These are phyloP conservation scores for Prenolepis imparis DNA, from an alignment of 2,888 invertebrate species.

Conservation along the genomic window DNA sequence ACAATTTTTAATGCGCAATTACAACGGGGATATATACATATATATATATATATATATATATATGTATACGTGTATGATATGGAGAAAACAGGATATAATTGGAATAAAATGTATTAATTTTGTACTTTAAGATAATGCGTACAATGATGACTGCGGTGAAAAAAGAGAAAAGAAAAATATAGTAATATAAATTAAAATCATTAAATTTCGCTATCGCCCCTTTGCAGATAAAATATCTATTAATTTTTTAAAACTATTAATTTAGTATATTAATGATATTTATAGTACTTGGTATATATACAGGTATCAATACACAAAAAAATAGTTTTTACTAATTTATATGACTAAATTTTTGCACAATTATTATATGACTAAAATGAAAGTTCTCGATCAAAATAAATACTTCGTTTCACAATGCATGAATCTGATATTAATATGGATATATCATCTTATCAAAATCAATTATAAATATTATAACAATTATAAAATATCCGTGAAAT, in stretches of 20 bases:
- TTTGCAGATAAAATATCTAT: neutral
- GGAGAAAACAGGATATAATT: slow-evolving; percentile 1
- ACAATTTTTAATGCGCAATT: neutral
- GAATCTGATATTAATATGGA: slow-evolving; percentile 7
- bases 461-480: neutral
- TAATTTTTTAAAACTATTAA: neutral
- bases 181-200: neutral
- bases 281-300: neutral
- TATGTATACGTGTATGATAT: neutral
- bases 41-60: slow-evolving; percentile 4
- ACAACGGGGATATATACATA: neutral
- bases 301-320: neutral
- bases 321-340: slow-evolving; percentile 20
- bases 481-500: slow-evolving; percentile 27
- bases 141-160: neutral
- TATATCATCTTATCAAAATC: neutral
- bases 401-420: neutral
- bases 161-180: neutral
- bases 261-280: neutral
- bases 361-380: neutral
- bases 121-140: neutral
- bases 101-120: slow-evolving; percentile 12
- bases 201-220: neutral
- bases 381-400: slow-evolving; percentile 6
- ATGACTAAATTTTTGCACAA: slow-evolving; percentile 17